Evolutionary conservation across 2,888 invertebrate species (phyloP).

Genomic region (Melinaea menophilus): DNA sequence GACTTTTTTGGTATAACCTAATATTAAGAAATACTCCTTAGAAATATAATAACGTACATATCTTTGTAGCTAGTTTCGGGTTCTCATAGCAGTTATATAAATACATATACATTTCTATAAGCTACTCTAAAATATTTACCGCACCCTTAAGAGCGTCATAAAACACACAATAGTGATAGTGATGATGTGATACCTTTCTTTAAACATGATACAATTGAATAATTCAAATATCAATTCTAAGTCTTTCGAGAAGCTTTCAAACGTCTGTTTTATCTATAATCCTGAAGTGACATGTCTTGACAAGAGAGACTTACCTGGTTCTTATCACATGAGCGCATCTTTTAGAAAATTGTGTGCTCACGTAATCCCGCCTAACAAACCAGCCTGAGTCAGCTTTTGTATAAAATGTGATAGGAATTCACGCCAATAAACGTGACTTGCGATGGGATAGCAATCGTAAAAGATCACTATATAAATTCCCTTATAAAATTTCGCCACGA

Average conservation of each 20-base stretch:
- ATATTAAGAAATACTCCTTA: no score
- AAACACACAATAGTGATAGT: no score
- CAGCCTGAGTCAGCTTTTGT: slow-evolving; percentile 7
- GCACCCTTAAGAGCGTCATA: no score
- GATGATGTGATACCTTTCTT: no score
- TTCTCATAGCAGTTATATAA: no score
- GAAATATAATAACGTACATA: no score
- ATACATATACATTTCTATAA: no score
- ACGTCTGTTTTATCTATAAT: neutral
- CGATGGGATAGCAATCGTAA: neutral
- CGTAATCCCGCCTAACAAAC: slow-evolving; percentile 23
- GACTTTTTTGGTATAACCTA: no score
- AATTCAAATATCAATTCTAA: neutral
- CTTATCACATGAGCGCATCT: slow-evolving; percentile 6
- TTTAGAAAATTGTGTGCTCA: slow-evolving; percentile 17
- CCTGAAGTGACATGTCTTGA: slow-evolving; percentile 3
- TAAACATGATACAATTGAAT: neutral
- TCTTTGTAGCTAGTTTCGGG: no score
- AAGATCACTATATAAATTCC: neutral
- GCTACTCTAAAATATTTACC: no score
- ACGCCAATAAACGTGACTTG: slow-evolving; percentile 2
- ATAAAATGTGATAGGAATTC: slow-evolving; percentile 8
- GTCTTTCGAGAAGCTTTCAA: neutral
- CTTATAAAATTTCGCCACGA: neutral
- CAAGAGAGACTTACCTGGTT: neutral